These are phyloP conservation scores for Acromyrmex echinatior DNA, from an alignment of 1,140 invertebrate genomes.

Conservation along the genomic window DNA sequence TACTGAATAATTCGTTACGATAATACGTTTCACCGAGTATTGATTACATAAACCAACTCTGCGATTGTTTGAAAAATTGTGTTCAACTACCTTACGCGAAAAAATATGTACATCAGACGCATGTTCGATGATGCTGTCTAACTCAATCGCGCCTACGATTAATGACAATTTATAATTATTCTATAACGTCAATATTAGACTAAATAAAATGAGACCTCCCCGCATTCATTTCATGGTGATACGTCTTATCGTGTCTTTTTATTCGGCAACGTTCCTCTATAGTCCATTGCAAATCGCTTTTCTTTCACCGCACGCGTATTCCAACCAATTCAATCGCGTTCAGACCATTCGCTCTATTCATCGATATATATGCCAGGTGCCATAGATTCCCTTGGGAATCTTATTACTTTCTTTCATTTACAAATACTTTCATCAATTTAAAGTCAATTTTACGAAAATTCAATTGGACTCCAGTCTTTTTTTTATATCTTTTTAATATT, in stretches of 20 bases:
- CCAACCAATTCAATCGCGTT: conserved; percentile 23
- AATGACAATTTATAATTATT: conserved; percentile 14
- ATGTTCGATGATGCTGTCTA: not conserved
- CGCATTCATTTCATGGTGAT: conserved; percentile 7
- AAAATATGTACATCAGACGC: not conserved
- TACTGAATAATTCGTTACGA: conserved; percentile 8
- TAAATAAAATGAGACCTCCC: not conserved
- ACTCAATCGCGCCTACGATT: not conserved
- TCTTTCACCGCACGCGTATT: conserved; percentile 21
- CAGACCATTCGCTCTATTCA: conserved; percentile 15
- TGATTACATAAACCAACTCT: not conserved
- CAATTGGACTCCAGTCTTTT: not conserved
- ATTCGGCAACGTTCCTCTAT: conserved; percentile 22
- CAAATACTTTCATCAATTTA: conserved; percentile 25
- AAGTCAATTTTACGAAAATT: conserved; percentile 36
- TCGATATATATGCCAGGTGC: conserved; percentile 15
- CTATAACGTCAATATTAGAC: not conserved
- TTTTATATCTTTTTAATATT: not conserved
- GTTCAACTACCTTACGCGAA: not conserved
- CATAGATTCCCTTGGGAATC: not conserved
- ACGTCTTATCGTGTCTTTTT: conserved; percentile 42
- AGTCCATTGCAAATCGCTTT: conserved; percentile 18
- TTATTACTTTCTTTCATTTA: conserved; percentile 25
- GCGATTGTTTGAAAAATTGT: conserved; percentile 30
- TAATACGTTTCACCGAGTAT: not conserved